Percentiles rank a stretch among this genome's conserved stretches.
Conservation (phyloP, 1,140 invertebrate species). For the Chymomyza costata region DNA sequence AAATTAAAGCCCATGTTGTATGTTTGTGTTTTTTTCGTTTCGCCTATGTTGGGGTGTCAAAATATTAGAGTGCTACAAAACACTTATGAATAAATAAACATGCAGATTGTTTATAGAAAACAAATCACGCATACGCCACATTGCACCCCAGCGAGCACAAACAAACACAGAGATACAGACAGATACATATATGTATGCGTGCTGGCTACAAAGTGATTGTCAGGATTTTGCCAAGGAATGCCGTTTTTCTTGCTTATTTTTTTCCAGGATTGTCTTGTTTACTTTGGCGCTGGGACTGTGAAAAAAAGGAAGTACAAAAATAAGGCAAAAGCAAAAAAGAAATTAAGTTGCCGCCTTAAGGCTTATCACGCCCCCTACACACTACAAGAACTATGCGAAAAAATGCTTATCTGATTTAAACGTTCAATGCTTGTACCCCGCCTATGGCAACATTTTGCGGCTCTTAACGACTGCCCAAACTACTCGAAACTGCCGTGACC, state of each 20-base stretch:
- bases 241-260: conserved; percentile 39
- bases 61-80: conserved; percentile 19
- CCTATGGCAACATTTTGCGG: conserved; percentile 46
- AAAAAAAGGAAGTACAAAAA: conserved; percentile 12
- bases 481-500: conserved; percentile 4
- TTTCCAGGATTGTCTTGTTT: conserved; percentile 52
- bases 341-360: conserved; percentile 69
- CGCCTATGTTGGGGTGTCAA: too few species aligned
- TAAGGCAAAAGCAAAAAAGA: conserved; percentile 40
- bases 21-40: conserved; percentile 1
- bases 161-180: too few species aligned
- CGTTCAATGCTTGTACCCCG: conserved; percentile 47
- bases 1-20: conserved; percentile 25
- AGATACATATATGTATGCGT: neutral
- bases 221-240: conserved; percentile 30
- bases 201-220: conserved; percentile 29
- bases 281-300: conserved; percentile 37
- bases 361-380: conserved; percentile 54
- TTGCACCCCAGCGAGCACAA: conserved; percentile 16
- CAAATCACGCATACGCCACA: conserved; percentile 36
- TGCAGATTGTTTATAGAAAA: conserved; percentile 31
- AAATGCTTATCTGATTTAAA: conserved; percentile 68
- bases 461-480: conserved; percentile 30
- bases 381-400: conserved; percentile 26
- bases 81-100: conserved; percentile 62